Base-by-base conservation (phyloP, 2,113 vertebrate species). In the Malaclemys terrapin region DNA sequence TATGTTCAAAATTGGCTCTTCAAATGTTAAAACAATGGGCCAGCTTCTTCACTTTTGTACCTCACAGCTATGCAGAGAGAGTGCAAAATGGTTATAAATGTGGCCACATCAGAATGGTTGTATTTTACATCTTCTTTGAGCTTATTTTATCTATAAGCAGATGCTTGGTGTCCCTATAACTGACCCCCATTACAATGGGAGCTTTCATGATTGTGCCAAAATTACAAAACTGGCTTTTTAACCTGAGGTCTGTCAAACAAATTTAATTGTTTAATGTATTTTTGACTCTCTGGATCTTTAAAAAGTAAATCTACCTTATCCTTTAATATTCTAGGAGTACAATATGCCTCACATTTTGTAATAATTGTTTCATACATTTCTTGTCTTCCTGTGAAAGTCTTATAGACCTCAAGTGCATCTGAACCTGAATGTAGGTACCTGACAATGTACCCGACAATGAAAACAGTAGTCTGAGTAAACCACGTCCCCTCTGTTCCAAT, bases 191-290 rank as follows among this genome's bases (percentile, higher is more conserved):
- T 93, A 87, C n/a, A 17, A 50, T 65, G 27, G 31, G 6, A 88
- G 47, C 20, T 86, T 91, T 56, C 49, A 89, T 92, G 24, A 85
- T 22, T 80, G 82, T 79, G 78, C 85, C 59, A 80, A 94, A 95
- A 81, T 95, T 89, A 90, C 47, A 97, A 82, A 82, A 72, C 2
- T 20, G 3, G 47, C 85, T 50, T 93, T 95, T 93, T 82, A 47
- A 80, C 59, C 59, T 93, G 20, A 83, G 85, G 24, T 72, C 35
- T 84, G 27, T 11, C 35, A 10, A 78, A 12, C 89, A 88, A 92
- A 86, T 17, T 82, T 96, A 89, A 81, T 72, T 89, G 25, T 81
- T 93, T 75, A 80, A 93, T 89, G 50, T 50, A 88, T n/a, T 82
- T 82, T 76, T 86, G 25, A 59, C 84, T 93, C 25, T 84, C 54